Base-by-base conservation (phyloP, 1,140 invertebrate species). In the Eufriesea mexicana region DNA sequence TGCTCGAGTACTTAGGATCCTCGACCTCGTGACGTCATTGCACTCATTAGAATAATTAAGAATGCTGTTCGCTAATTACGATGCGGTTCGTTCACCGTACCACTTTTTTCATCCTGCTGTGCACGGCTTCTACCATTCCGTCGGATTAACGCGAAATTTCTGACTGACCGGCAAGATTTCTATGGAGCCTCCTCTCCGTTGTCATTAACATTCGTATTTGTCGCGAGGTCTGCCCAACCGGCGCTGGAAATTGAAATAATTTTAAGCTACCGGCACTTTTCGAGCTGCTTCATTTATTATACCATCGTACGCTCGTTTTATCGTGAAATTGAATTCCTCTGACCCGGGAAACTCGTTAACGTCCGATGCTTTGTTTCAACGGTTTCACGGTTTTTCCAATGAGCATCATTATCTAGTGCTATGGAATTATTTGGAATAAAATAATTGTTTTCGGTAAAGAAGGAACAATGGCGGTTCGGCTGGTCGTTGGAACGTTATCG, bases 31-130 rank as follows among this genome's bases (percentile, higher is more conserved):
- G 89, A 91, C 87, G 84, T 86, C 89, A 89, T 86, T 88, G 87
- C 76, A 68, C 81, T 91, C 83, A 88, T 90, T 90, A 89, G 87
- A 90, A 86, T 90, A 91, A 91, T 91, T 86, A 89, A 90, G 84
- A 91, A 89, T 85, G 75, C 85, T 71, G 83, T 78, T 87, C 72
- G 84, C 81, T 91, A 91, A 91, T 90, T 90, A 90, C 64, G 81
- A 89, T 90, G 70, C 85, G 83, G 79, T 18, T 82, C n/a, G 61
- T 51, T 81, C 79, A 62, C 23, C 28, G 42, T 47, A 28, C 62
- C 35, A n/a, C 4, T 35, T 77, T 76, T 76, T 82, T 59, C 80
- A 77, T 66, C 28, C 72, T 20, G 14, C 28, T 25, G 6, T 25
- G 28, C n/a, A n/a, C n/a, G n/a, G n/a, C n/a, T n/a, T n/a, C 47